Conservation (phyloP, 2,113 vertebrate genomes). For the Entosphenus tridentatus region DNA sequence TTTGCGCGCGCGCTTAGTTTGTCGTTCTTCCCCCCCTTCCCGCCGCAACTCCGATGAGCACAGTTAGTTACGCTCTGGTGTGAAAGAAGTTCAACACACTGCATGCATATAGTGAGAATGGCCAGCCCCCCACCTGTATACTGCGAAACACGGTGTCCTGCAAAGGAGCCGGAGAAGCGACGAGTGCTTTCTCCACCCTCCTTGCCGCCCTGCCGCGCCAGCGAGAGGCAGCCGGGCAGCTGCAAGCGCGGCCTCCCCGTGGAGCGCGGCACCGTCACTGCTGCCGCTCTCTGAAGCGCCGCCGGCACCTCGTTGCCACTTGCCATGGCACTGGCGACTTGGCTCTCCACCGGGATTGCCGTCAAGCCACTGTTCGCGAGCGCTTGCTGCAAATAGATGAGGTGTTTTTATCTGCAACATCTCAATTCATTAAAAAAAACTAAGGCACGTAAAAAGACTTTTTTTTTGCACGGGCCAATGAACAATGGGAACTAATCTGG, state of each 20-base stretch:
- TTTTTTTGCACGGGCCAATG: too few species aligned
- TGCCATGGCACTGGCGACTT: not conserved
- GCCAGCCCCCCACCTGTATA: not conserved
- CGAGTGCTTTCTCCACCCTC: not conserved
- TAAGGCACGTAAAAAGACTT: too few species aligned
- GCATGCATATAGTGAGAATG: too few species aligned
- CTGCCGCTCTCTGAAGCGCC: not conserved
- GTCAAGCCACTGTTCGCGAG: conserved; percentile 93
- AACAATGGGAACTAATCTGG: too few species aligned
- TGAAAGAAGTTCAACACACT: too few species aligned
- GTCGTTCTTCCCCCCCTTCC: too few species aligned
- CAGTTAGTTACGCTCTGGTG: too few species aligned
- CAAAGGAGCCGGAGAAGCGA: not conserved
- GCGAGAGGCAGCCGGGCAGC: conserved; percentile 1
- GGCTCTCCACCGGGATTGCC: conserved; percentile 41
- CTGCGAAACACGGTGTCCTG: conserved; percentile 1
- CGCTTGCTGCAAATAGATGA: conserved; percentile 49
- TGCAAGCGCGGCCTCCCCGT: not conserved
- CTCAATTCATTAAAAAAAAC: too few species aligned
- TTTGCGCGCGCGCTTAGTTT: too few species aligned
- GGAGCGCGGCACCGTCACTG: not conserved
- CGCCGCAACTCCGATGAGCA: too few species aligned
- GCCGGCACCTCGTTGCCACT: not conserved
- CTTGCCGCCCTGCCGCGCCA: conserved; percentile 1
- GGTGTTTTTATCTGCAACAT: conserved; percentile 8